Conservation (phyloP, 2,888 invertebrate genomes). For the Hirtodrosophila histrioides region DNA sequence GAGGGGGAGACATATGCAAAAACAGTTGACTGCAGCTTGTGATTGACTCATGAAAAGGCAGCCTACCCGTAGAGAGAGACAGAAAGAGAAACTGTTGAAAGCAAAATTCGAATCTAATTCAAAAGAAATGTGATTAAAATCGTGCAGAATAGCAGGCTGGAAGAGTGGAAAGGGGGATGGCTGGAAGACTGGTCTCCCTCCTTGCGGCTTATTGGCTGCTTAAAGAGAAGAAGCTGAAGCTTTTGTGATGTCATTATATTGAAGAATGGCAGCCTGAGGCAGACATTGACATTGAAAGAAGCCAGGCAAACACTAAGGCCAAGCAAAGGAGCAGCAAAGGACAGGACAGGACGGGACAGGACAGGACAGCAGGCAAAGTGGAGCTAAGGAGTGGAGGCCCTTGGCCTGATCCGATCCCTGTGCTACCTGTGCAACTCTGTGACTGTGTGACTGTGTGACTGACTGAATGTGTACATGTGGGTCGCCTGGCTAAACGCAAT, state of each 20-base stretch:
- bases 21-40: conserved; percentile 35
- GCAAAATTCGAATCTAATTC: conserved; percentile 74
- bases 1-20: conserved; percentile 51
- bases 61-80: background rate
- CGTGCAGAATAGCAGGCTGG: conserved; percentile 42
- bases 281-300: conserved; percentile 76
- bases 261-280: conserved; percentile 79
- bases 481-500: conserved; percentile 64
- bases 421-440: conserved; percentile 16
- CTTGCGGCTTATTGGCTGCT: conserved; percentile 61
- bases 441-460: conserved; percentile 46
- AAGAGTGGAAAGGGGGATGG: background rate
- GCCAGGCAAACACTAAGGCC: conserved; percentile 19
- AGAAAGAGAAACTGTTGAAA: conserved; percentile 38
- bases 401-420: conserved; percentile 5
- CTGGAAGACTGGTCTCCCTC: conserved; percentile 20
- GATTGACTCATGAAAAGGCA: conserved; percentile 75
- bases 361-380: background rate
- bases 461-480: conserved; percentile 76
- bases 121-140: conserved; percentile 80
- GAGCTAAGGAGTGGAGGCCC: conserved; percentile 5
- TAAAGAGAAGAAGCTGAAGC: conserved; percentile 56
- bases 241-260: conserved; percentile 84
- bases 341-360: too few species aligned
- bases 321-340: conserved; percentile 11